Percentiles rank a stretch among this genome's conserved stretches.
These are phyloP conservation scores for Esox masquinongy DNA, from an alignment of 2,797 vertebrate genomes.

Conservation along the genomic window DNA sequence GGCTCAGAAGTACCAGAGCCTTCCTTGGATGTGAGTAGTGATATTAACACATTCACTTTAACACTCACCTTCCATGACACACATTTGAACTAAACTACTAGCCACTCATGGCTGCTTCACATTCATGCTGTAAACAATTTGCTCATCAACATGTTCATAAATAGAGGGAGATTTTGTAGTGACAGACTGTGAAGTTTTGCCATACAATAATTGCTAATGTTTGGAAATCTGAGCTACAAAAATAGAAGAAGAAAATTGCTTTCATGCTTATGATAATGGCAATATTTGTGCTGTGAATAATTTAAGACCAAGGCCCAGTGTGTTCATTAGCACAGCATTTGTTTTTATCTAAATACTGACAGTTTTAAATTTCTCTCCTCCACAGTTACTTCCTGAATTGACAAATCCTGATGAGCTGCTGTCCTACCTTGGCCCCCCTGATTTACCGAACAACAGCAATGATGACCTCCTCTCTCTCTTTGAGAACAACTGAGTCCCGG, in stretches of 20 bases:
- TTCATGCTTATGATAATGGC: neutral
- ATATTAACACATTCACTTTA: neutral
- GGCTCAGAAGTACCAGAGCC: slow-evolving; percentile 81
- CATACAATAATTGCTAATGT: too few relatives aligned
- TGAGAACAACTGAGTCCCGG: slow-evolving; percentile 84
- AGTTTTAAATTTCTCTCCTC: neutral
- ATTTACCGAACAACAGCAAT: slow-evolving; percentile 87
- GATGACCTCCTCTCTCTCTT: slow-evolving; percentile 92
- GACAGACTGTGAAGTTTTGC: neutral
- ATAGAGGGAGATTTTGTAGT: neutral
- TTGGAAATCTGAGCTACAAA: neutral
- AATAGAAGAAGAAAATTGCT: neutral
- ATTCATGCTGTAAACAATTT: neutral
- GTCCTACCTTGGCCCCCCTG: slow-evolving; percentile 89
- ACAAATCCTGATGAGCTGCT: slow-evolving; percentile 91
- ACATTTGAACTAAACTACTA: neutral
- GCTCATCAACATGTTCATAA: neutral
- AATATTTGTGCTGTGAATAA: neutral
- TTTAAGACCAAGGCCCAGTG: neutral
- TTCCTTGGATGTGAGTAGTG: slow-evolving; percentile 84
- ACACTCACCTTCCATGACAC: neutral
- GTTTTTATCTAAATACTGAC: neutral
- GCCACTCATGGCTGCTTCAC: neutral
- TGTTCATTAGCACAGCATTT: neutral
- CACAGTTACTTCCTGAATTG: slow-evolving; percentile 88